Percentiles rank a stretch among this genome's conserved stretches.
These are phyloP conservation scores for Arremon aurantiirostris DNA, from an alignment of 2,797 vertebrate species.

Conservation along the genomic window DNA sequence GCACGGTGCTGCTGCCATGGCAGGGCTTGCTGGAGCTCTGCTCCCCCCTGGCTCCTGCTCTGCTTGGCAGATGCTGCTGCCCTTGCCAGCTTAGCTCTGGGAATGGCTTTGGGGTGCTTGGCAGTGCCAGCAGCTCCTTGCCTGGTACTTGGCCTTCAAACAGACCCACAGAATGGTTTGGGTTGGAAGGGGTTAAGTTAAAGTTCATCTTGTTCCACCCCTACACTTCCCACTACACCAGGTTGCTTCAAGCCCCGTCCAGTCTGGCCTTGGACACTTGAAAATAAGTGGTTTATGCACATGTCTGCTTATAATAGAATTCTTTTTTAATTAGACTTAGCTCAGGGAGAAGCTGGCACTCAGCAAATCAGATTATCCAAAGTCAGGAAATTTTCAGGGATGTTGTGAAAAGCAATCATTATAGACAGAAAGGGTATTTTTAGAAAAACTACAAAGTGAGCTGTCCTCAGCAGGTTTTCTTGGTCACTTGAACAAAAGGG, in stretches of 20 bases:
- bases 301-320: not conserved
- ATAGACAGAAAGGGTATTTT: not conserved
- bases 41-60: not conserved
- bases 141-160: accelerated
- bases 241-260: accelerated
- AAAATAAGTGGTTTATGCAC: not conserved
- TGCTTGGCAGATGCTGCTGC: not conserved
- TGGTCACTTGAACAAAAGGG: not conserved
- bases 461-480: not conserved
- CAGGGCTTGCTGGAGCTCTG: not conserved
- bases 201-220: not conserved
- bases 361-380: not conserved
- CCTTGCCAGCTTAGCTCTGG: not conserved
- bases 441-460: not conserved
- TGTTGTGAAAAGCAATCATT: not conserved
- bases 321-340: not conserved
- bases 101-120: not conserved
- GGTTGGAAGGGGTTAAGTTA: not conserved
- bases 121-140: not conserved
- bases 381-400: not conserved
- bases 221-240: not conserved
- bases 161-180: not conserved
- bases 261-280: not conserved
- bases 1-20: not conserved
- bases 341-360: not conserved